Evolutionary conservation across 2,797 vertebrate genomes (phyloP).

Genomic region (Pipistrellus kuhlii): DNA sequence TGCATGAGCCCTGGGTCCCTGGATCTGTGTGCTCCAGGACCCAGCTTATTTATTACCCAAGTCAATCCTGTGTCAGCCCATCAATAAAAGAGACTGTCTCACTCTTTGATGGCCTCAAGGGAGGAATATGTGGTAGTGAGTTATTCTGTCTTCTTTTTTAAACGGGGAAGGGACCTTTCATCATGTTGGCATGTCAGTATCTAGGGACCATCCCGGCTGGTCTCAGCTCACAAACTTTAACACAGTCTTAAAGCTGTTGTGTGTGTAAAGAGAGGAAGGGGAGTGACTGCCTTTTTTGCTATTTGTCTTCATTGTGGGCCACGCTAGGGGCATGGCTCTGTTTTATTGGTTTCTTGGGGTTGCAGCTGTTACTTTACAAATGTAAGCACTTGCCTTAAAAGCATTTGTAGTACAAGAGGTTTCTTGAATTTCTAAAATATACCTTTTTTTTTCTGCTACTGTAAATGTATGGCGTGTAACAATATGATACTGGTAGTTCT

Average conservation of each 20-base stretch:
- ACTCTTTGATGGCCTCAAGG: constrained; percentile 72
- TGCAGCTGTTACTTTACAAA: constrained; percentile 48
- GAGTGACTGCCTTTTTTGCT: constrained; percentile 31
- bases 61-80: constrained; percentile 75
- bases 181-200: constrained; percentile 64
- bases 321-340: not conserved
- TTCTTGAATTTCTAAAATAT: constrained; percentile 51
- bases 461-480: constrained; percentile 7
- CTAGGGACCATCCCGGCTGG: constrained; percentile 38
- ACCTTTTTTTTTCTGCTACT: not conserved
- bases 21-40: constrained; percentile 18
- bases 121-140: constrained; percentile 66
- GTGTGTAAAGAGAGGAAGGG: constrained; percentile 60
- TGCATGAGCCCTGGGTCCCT: not conserved
- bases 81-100: constrained; percentile 67
- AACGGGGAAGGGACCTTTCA: constrained; percentile 58
- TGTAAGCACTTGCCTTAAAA: constrained; percentile 47
- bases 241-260: constrained; percentile 63
- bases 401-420: not conserved
- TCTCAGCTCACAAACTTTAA: constrained; percentile 66
- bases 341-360: constrained; percentile 61
- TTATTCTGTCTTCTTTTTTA: constrained; percentile 69
- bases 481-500: not conserved
- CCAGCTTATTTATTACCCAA: constrained; percentile 72
- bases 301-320: constrained; percentile 71